Evolutionary conservation across 1,140 invertebrate genomes (phyloP), one percentile per base, ranked within the genome.

Genomic region (Micrasema longulum): DNA sequence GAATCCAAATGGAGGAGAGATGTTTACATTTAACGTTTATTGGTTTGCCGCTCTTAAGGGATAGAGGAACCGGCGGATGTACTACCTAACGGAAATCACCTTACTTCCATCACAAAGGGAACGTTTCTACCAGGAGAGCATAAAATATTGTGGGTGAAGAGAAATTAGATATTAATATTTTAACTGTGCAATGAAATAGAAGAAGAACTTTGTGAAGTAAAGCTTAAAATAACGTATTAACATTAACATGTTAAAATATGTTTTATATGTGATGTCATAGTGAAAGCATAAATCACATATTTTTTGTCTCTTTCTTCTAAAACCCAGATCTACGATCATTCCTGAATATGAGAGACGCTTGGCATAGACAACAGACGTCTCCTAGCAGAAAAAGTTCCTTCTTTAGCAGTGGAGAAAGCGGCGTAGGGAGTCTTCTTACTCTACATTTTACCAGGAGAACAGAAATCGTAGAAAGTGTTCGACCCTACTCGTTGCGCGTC

Each of bases 351-450:
- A 31, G 26, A 31, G 26, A 31, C 2, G 26, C 48, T 31, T n/a
- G 6, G 43, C 35, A 6, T 53, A 67, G 65, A 52, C 12, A 20
- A 14, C n/a, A 68, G 48, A 65, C 53, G 64, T 72, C 55, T 71
- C 69, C 60, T 65, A 60, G 43, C 43, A 66, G 35, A 36, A 26
- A 18, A 64, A 35, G 66, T 65, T 50, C 43, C 55, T 60, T 18
- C 69, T 66, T 74, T 75, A 9, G 36, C 26, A 35, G 47, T 22
- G 62, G 74, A 71, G 71, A 76, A 76, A 76, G 70, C 72, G 71
- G 74, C 74, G 71, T 65, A 76, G 74, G 74, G 74, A 76, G 71
- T 76, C 74, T 76, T 76, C 50, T 72, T 67, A 64, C 71, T 76
- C 71, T 73, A 72, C 74, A 73, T 69, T 64, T 41, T 71, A 70